Percentiles rank a stretch among this genome's conserved stretches.
Evolutionary conservation across 2,888 invertebrate genomes (phyloP).

Genomic region (Pseudococcus viburni): DNA sequence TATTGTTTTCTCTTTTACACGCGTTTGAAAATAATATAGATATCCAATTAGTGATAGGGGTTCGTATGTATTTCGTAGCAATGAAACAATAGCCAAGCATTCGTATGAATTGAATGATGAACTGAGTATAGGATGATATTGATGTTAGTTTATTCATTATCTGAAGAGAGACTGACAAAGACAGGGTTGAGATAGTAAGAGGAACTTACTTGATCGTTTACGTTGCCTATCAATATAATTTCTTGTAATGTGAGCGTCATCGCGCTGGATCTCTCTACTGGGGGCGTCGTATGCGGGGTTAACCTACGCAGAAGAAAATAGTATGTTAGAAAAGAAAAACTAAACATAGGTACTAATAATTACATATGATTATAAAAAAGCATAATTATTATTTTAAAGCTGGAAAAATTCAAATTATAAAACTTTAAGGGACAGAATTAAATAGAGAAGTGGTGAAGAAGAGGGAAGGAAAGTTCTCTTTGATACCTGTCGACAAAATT

Average conservation of each 20-base stretch:
- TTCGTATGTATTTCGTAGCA: neutral
- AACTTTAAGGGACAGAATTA: no score
- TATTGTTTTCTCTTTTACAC: neutral
- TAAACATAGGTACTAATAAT: no score
- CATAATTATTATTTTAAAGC: no score
- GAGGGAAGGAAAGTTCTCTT: no score
- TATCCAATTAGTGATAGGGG: neutral
- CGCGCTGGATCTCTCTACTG: conserved; percentile 87
- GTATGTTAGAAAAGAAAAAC: neutral
- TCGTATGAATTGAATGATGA: neutral
- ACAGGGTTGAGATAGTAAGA: neutral
- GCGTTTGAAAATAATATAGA: neutral
- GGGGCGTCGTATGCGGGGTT: conserved; percentile 87
- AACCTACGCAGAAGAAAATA: conserved; percentile 75
- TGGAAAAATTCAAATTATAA: no score
- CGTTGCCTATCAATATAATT: conserved; percentile 93
- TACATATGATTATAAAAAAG: no score
- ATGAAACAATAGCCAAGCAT: neutral
- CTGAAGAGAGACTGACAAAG: neutral
- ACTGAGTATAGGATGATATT: neutral
- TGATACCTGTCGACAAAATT: no score
- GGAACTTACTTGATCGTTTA: conserved; percentile 82
- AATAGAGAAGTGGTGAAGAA: no score
- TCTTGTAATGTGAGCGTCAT: conserved; percentile 93
- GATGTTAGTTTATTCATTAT: neutral